These are phyloP conservation scores for Rattus norvegicus DNA, from an alignment of 2,113 vertebrate genomes.

Conservation along the genomic window DNA sequence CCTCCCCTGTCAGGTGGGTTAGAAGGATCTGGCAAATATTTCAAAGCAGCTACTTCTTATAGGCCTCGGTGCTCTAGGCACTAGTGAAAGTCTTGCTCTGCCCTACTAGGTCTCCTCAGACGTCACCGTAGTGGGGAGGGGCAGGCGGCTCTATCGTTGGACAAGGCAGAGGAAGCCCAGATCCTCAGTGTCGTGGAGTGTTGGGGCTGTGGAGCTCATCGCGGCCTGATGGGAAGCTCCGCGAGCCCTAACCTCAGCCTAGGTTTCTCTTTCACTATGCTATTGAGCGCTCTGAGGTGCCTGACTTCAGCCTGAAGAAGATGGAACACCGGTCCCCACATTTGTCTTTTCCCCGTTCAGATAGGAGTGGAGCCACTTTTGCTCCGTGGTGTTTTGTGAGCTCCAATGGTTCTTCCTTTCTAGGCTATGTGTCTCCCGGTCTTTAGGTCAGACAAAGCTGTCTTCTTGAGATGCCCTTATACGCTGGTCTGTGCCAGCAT, in stretches of 20 bases:
- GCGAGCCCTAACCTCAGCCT: neutral
- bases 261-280: neutral
- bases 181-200: neutral
- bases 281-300: neutral
- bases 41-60: neutral
- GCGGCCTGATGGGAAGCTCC: no score
- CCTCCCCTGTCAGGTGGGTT: neutral
- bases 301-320: neutral
- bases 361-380: neutral
- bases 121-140: neutral
- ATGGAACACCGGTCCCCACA: neutral
- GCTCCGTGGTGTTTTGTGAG: neutral
- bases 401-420: neutral
- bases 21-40: neutral
- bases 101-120: neutral
- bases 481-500: neutral
- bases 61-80: neutral
- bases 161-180: neutral
- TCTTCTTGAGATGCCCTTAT: neutral
- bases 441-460: neutral
- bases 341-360: neutral
- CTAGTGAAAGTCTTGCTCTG: neutral
- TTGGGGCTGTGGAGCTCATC: neutral
- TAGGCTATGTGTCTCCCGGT: neutral
- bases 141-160: neutral